Conservation (phyloP, 2,888 invertebrate species). For the Tortrix viridana region DNA sequence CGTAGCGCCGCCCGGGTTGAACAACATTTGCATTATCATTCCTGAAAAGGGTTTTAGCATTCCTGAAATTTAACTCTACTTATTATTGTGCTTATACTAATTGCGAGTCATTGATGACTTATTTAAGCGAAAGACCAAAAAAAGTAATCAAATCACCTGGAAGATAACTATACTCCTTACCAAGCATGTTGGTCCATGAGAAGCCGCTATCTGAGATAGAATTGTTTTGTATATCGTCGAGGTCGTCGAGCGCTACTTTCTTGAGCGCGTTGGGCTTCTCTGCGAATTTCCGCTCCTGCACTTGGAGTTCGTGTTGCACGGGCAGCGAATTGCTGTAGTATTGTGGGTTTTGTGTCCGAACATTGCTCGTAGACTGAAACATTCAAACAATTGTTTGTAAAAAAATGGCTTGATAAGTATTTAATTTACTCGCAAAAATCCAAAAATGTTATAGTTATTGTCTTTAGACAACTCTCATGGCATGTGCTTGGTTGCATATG, state of each 20-base stretch:
- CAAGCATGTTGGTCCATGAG: constrained; percentile 94
- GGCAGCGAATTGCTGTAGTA: constrained; percentile 79
- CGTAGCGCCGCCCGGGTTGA: constrained; percentile 86
- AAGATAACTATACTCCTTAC: constrained; percentile 62
- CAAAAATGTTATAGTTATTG: no score
- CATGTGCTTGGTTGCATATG: no score
- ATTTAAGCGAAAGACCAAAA: constrained; percentile 13
- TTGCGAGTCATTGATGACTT: constrained; percentile 4
- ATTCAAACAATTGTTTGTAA: neutral
- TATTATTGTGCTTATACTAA: constrained; percentile 26
- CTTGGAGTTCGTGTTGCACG: constrained; percentile 64
- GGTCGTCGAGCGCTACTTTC: constrained; percentile 92
- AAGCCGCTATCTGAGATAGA: constrained; percentile 91
- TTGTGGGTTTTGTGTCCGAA: constrained; percentile 75
- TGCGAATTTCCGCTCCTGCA: constrained; percentile 91
- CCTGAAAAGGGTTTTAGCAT: constrained; percentile 64
- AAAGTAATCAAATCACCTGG: constrained; percentile 35
- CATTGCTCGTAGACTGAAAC: constrained; percentile 76
- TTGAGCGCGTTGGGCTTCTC: constrained; percentile 95
- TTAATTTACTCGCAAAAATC: no score
- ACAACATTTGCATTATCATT: constrained; percentile 94
- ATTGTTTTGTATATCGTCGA: constrained; percentile 92
- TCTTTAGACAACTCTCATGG: no score
- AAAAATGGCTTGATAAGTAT: neutral
- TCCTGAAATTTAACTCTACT: constrained; percentile 36